Evolutionary conservation across 2,797 vertebrate species (phyloP).

Genomic region (Sebastes kiyomatsui): DNA sequence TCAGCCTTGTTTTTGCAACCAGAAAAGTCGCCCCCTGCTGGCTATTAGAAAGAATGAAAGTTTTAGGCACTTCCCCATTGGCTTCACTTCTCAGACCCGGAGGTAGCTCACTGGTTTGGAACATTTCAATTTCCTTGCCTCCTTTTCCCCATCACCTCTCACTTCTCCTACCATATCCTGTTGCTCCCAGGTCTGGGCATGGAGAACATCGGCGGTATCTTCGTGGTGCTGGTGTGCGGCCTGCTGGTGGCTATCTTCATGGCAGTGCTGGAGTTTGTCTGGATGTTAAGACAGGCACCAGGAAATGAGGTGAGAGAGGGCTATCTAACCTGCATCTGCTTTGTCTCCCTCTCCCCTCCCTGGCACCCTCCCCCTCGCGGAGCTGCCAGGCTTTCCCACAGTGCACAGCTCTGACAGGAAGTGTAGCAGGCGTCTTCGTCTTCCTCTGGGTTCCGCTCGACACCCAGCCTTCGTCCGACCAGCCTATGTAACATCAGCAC

Average conservation of each 20-base stretch:
- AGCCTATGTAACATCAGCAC: slow-evolving; percentile 51
- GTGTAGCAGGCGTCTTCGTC: slow-evolving; percentile 13
- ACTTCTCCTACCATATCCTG: neutral
- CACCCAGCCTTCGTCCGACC: neutral
- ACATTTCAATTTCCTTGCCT: neutral
- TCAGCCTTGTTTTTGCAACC: neutral
- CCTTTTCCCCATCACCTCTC: neutral
- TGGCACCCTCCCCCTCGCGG: slow-evolving; percentile 37
- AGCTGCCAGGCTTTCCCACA: slow-evolving; percentile 48
- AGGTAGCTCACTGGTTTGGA: neutral
- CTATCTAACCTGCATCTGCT: slow-evolving; percentile 83
- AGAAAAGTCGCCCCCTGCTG: neutral
- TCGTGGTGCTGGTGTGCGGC: slow-evolving; percentile 98
- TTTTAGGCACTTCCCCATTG: neutral
- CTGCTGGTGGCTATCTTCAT: slow-evolving; percentile 98
- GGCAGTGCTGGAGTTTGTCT: slow-evolving; percentile 98
- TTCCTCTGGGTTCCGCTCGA: slow-evolving; percentile 15
- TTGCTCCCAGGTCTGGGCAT: slow-evolving; percentile 90
- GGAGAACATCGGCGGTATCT: slow-evolving; percentile 99
- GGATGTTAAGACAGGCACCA: slow-evolving; percentile 93
- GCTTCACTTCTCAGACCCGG: neutral
- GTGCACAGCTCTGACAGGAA: slow-evolving; percentile 46
- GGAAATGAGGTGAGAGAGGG: slow-evolving; percentile 93
- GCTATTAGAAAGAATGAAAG: neutral
- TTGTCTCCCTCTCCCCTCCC: slow-evolving; percentile 69